Evolutionary conservation across 2,888 invertebrate species (phyloP).

Genomic region (Spodoptera exigua): DNA sequence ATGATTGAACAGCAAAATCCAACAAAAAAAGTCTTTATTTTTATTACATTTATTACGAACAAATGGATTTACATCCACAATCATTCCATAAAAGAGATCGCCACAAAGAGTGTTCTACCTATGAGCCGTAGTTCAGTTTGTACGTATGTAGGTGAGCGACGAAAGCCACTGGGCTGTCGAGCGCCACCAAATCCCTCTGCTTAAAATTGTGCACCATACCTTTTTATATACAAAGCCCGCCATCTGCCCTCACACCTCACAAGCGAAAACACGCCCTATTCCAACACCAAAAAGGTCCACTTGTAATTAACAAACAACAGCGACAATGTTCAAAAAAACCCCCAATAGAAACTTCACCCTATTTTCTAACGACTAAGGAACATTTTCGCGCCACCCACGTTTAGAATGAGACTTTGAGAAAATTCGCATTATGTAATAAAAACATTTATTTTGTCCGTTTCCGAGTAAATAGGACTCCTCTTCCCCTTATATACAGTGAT

Average conservation of each 20-base stretch:
- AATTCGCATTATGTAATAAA: slow-evolving; percentile 88
- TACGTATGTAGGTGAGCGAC: slow-evolving; percentile 59
- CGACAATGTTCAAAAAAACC: slow-evolving; percentile 49
- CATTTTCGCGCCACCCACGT: slow-evolving; percentile 51
- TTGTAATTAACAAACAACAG: slow-evolving; percentile 54
- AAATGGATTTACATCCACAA: slow-evolving; percentile 8
- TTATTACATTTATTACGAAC: too few species aligned
- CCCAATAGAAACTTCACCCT: slow-evolving; percentile 64
- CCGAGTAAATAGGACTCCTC: slow-evolving; percentile 86
- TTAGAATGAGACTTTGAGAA: slow-evolving; percentile 83
- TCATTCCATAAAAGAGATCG: slow-evolving; percentile 27
- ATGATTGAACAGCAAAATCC: too few species aligned
- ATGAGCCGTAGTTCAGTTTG: slow-evolving; percentile 2
- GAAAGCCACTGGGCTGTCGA: slow-evolving; percentile 70
- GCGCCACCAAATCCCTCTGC: slow-evolving; percentile 85
- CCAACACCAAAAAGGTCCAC: slow-evolving; percentile 49
- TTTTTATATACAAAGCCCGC: slow-evolving; percentile 82
- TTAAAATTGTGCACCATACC: slow-evolving; percentile 87
- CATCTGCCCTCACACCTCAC: slow-evolving; percentile 65
- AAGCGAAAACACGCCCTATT: slow-evolving; percentile 66
- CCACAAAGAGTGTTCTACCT: slow-evolving; percentile 22
- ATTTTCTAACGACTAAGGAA: slow-evolving; percentile 55
- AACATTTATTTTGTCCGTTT: slow-evolving; percentile 89
- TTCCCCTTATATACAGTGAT: slow-evolving; percentile 88
- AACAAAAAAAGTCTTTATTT: too few species aligned